A percentile compares a stretch with the other conserved stretches of the same genome.
Conservation (phyloP, 2,113 vertebrate species). For the Balaenoptera acutorostrata region DNA sequence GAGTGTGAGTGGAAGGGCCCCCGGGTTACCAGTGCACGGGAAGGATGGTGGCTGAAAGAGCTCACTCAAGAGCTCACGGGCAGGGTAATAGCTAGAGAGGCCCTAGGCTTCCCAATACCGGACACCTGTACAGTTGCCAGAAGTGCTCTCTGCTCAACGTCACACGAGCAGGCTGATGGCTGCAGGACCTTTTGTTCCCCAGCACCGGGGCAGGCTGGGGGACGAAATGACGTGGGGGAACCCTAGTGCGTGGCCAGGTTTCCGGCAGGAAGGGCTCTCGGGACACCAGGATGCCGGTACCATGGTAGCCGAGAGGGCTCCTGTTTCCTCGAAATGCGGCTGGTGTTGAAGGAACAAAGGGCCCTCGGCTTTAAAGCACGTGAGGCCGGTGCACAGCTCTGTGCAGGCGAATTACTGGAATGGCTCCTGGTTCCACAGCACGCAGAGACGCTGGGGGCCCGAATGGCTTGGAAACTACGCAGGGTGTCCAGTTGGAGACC, state of each 20-base stretch:
- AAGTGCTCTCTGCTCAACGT: background rate
- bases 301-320: background rate
- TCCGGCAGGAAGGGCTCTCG: background rate
- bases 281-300: background rate
- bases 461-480: background rate
- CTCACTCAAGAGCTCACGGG: background rate
- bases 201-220: background rate
- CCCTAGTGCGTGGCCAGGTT: background rate
- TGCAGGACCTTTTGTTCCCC: background rate
- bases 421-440: background rate
- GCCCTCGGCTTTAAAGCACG: background rate
- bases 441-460: rapidly evolving
- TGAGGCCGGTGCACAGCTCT: background rate
- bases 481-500: background rate
- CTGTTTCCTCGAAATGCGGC: background rate
- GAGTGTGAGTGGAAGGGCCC: background rate
- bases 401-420: background rate
- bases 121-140: background rate
- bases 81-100: background rate
- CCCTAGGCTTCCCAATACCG: too few species aligned
- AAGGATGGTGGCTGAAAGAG: background rate
- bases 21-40: background rate
- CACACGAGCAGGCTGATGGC: background rate
- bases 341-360: background rate
- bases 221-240: background rate